Percentiles rank a stretch among this genome's conserved stretches.
phyloP scores from a whole-genome alignment of 1,140 invertebrate species.

The Anagrus nilaparvatae region DNA sequence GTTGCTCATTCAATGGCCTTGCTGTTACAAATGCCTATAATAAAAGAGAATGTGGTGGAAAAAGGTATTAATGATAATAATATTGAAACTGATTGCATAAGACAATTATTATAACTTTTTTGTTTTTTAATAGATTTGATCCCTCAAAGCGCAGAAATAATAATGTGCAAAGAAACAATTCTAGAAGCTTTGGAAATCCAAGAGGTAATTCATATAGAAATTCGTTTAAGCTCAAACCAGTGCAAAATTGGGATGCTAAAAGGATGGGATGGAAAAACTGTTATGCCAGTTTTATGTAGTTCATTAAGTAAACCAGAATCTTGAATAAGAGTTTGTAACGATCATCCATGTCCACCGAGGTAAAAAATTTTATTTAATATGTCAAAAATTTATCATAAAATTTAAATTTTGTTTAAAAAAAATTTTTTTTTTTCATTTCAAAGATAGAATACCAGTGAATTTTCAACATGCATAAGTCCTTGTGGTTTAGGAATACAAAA shows the following conservation, averaged over 20 bases:
- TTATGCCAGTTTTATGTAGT: constrained; percentile 74
- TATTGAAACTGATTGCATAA: not conserved
- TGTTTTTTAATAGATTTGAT: constrained; percentile 11
- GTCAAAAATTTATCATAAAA: constrained; percentile 7
- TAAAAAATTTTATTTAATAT: too few species aligned
- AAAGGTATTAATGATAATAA: not conserved
- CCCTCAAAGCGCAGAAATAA: constrained; percentile 3
- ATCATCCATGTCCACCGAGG: constrained; percentile 79
- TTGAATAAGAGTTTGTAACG: constrained; percentile 84
- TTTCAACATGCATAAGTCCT: constrained; percentile 74
- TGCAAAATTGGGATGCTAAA: constrained; percentile 15
- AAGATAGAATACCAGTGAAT: constrained; percentile 79
- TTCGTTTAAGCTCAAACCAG: not conserved
- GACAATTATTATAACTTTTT: too few species aligned
- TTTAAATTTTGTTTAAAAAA: constrained; percentile 3
- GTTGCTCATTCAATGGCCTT: constrained; percentile 6
- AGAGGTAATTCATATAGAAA: constrained; percentile 4
- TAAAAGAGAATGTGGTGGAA: constrained; percentile 1
- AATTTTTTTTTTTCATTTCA: too few species aligned
- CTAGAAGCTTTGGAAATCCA: constrained; percentile 2
- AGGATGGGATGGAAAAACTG: constrained; percentile 71
- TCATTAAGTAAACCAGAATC: constrained; percentile 76
- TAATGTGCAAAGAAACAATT: constrained; percentile 2
- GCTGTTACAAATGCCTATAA: constrained; percentile 6
- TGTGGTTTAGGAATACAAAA: constrained; percentile 89